Conservation (phyloP, 2,797 vertebrate genomes). For the Toxotes lorentzi region DNA sequence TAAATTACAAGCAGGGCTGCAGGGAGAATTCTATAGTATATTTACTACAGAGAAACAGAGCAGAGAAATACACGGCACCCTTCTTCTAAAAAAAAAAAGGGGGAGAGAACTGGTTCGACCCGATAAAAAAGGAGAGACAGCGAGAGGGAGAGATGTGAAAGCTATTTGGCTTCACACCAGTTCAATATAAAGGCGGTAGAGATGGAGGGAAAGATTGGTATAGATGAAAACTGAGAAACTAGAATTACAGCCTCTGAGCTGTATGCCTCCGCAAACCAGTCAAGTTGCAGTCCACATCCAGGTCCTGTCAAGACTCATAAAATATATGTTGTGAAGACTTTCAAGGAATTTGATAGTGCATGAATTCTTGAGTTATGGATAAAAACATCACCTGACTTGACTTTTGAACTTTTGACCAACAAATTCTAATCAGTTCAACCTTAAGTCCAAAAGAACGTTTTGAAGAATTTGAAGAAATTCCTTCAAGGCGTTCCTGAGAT, state of each 20-base stretch:
- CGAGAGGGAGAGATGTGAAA: slow-evolving; percentile 51
- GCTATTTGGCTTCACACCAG: slow-evolving; percentile 59
- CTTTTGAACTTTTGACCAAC: neutral
- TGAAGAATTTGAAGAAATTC: neutral
- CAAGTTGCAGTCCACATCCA: neutral
- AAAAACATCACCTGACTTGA: too few species aligned
- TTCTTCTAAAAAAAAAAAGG: slow-evolving; percentile 14
- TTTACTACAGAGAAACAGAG: slow-evolving; percentile 71
- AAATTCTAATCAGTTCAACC: neutral
- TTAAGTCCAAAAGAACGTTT: neutral
- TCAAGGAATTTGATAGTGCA: neutral
- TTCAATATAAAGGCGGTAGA: slow-evolving; percentile 55
- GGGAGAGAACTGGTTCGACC: slow-evolving; percentile 29
- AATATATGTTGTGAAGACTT: too few species aligned
- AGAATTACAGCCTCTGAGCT: too few species aligned
- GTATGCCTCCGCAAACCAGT: neutral
- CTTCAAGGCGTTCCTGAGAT: neutral
- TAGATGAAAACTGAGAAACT: slow-evolving; percentile 41
- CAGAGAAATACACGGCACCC: slow-evolving; percentile 56
- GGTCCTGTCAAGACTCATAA: too few species aligned
- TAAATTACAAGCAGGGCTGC: slow-evolving; percentile 69
- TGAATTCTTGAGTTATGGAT: neutral
- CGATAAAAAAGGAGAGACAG: slow-evolving; percentile 52
- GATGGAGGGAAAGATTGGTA: slow-evolving; percentile 56
- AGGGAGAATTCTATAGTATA: slow-evolving; percentile 73